Evolutionary conservation across 2,113 vertebrate genomes (phyloP).

Genomic region (Clarias batrachus): DNA sequence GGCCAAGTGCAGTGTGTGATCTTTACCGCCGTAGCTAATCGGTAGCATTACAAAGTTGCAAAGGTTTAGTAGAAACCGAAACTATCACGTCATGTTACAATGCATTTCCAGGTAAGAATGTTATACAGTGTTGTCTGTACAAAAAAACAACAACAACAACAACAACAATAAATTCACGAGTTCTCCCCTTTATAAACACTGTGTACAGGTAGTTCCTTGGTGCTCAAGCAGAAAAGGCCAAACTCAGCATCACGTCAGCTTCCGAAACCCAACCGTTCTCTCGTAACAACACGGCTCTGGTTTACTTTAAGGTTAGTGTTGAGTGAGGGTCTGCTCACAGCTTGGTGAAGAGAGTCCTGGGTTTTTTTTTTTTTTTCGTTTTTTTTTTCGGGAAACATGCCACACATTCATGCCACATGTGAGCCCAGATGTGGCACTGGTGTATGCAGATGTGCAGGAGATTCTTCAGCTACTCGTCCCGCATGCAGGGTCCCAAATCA

Average conservation of each 20-base stretch:
- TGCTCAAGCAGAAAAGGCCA: conserved; percentile 58
- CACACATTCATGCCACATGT: background rate
- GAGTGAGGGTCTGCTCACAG: conserved; percentile 6
- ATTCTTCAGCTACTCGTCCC: conserved; percentile 1
- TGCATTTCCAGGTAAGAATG: conserved; percentile 67
- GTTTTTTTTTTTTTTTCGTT: background rate
- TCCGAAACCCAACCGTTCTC: conserved; percentile 3
- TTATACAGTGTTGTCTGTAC: conserved; percentile 71
- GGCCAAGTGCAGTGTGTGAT: conserved; percentile 55
- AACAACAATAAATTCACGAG: background rate
- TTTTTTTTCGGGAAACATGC: background rate
- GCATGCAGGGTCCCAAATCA: conserved; percentile 26
- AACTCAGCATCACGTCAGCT: conserved; percentile 55
- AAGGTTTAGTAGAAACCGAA: conserved; percentile 55
- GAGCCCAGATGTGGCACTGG: conserved; percentile 8
- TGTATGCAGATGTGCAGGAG: background rate
- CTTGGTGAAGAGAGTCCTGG: background rate
- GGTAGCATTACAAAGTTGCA: conserved; percentile 50
- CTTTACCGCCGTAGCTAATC: conserved; percentile 44
- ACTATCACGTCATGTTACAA: conserved; percentile 61
- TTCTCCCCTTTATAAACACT: conserved; percentile 68
- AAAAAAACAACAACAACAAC: conserved; percentile 58
- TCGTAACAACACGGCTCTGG: conserved; percentile 29
- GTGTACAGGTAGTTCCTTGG: conserved; percentile 70
- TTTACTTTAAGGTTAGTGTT: conserved; percentile 44